phyloP scores from a whole-genome alignment of 2,797 vertebrate species.

The Gymnodraco acuticeps region DNA sequence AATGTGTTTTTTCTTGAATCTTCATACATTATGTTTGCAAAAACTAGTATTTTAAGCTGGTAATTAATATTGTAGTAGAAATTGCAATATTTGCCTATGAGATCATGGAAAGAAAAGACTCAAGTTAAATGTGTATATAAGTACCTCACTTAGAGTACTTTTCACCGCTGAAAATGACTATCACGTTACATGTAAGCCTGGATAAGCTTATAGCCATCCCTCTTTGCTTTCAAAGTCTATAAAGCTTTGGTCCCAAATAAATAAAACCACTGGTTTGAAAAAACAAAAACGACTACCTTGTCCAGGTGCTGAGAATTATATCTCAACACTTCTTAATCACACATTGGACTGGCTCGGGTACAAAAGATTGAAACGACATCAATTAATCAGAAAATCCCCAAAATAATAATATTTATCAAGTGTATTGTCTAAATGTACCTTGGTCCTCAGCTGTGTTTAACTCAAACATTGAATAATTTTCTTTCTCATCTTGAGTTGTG shows the following conservation, averaged over 20 bases:
- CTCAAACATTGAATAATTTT: neutral
- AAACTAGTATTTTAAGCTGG: no score
- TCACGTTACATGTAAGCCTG: neutral
- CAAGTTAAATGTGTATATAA: no score
- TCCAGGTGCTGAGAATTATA: conserved; percentile 3
- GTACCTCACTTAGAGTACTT: no score
- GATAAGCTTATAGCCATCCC: neutral
- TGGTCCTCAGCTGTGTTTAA: neutral
- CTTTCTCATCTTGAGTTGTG: neutral
- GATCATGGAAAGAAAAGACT: no score
- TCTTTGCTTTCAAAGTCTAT: neutral
- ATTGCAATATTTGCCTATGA: no score
- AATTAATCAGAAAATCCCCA: neutral
- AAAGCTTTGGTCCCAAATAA: neutral
- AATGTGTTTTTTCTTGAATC: no score
- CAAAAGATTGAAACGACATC: neutral
- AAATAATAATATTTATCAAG: neutral
- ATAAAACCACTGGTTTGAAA: conserved; percentile 1
- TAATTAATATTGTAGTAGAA: no score
- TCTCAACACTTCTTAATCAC: conserved; percentile 1
- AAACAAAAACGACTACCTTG: neutral
- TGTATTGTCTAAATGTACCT: neutral
- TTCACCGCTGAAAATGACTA: neutral
- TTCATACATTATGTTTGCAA: no score
- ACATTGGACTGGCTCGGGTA: neutral